Evolutionary conservation across 1,140 invertebrate genomes (phyloP), one percentile per base, ranked within the genome.

Genomic region (Drosophila busckii): DNA sequence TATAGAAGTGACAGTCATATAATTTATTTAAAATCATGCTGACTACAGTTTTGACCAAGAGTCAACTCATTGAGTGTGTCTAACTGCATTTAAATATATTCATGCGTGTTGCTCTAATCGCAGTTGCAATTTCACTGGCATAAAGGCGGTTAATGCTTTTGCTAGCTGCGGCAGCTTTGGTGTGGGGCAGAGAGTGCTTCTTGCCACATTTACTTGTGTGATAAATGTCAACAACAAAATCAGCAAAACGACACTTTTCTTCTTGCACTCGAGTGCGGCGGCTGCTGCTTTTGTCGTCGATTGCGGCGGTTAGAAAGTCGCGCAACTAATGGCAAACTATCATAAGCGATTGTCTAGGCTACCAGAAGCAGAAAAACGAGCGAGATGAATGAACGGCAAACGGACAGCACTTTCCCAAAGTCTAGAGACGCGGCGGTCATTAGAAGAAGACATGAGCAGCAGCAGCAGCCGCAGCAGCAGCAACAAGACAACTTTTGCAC

Each of bases 231-330:
- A 59, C 53, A 70, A n/a, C n/a, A n/a, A n/a, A 69, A 70, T 70
- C 66, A 44, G 42, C 64, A 49, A 20, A 53, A 64, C 61, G 63
- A 73, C 52, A 75, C 54, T 75, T 75, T 73, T 32, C 34, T 40
- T 34, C 15, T n/a, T n/a, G n/a, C n/a, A n/a, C n/a, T n/a, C n/a
- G n/a, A n/a, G n/a, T n/a, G n/a, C n/a, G n/a, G n/a, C 10, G n/a
- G n/a, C 17, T n/a, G n/a, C 8, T n/a, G 2, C 15, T n/a, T 37
- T 13, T 38, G 19, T 29, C 22, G 42, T 15, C 42, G 41, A 49
- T n/a, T n/a, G n/a, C n/a, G 50, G 70, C 44, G 55, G 60, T 66
- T 76, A 76, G 70, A 76, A 76, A 76, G 70, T 76, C 55, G 54
- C 48, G 34, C 35, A 26, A 60, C 68, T 71, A 71, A 71, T 66